A percentile compares a stretch with the other conserved stretches of the same genome.
Evolutionary conservation across 2,888 invertebrate genomes (phyloP).

Genomic region (Sinopyrophorus schimmeli): DNA sequence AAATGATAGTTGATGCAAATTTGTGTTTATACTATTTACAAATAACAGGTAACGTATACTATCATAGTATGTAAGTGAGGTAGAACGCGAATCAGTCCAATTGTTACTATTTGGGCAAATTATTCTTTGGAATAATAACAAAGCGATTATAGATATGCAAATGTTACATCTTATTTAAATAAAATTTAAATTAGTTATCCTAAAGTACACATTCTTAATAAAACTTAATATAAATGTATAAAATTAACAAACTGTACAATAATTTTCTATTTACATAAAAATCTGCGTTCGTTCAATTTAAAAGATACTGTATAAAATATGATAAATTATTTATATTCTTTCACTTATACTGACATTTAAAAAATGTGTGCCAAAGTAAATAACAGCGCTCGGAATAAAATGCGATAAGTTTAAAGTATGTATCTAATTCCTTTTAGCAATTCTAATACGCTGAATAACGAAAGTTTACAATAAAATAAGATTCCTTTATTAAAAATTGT

Average conservation of each 20-base stretch:
- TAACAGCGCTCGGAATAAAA: too few relatives aligned
- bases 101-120: slow-evolving; percentile 40
- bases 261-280: slow-evolving; percentile 34
- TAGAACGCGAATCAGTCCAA: slow-evolving; percentile 56
- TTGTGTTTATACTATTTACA: slow-evolving; percentile 5
- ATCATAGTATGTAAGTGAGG: slow-evolving; percentile 53
- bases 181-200: neutral
- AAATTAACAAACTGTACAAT: slow-evolving; percentile 40
- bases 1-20: slow-evolving; percentile 13
- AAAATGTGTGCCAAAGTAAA: too few relatives aligned
- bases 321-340: slow-evolving; percentile 14
- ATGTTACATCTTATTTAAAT: too few relatives aligned
- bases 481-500: too few relatives aligned
- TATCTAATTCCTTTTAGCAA: too few relatives aligned
- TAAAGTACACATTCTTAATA: too few relatives aligned
- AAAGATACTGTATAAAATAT: too few relatives aligned
- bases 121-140: slow-evolving; percentile 30
- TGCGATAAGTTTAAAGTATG: too few relatives aligned
- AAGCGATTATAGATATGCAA: slow-evolving; percentile 11
- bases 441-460: too few relatives aligned
- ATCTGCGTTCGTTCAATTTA: too few relatives aligned
- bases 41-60: slow-evolving; percentile 48
- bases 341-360: too few relatives aligned
- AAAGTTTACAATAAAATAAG: too few relatives aligned
- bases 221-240: slow-evolving; percentile 32